A percentile compares a stretch with the other conserved stretches of the same genome.
Conservation (phyloP, 2,888 invertebrate species). For the Andrena fulva region DNA sequence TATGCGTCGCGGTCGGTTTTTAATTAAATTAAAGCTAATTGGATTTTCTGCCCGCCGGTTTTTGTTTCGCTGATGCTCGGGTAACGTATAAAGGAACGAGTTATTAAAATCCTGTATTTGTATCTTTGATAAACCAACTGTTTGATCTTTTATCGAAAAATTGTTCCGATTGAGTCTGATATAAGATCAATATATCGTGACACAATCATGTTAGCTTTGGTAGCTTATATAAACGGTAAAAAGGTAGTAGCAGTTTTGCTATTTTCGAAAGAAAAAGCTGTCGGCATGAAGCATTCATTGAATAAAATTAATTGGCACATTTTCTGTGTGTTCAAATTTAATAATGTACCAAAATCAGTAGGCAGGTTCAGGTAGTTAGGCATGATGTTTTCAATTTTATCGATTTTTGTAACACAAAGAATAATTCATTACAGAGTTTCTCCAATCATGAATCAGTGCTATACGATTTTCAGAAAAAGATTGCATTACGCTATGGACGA, state of each 20-base stretch:
- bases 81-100: constrained; percentile 2
- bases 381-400: no score
- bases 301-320: no score
- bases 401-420: neutral
- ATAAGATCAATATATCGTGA: no score
- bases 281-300: no score
- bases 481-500: neutral
- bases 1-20: constrained; percentile 25
- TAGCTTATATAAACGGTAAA: no score
- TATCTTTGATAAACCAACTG: neutral
- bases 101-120: constrained; percentile 10
- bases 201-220: no score
- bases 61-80: constrained; percentile 4
- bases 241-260: no score
- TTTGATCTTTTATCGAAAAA: neutral
- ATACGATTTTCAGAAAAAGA: neutral
- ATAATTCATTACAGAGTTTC: neutral
- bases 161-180: neutral
- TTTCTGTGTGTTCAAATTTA: no score
- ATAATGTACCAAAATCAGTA: no score
- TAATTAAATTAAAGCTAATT: constrained; percentile 49
- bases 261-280: no score
- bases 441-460: neutral
- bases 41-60: constrained; percentile 10
- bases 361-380: no score